These are phyloP conservation scores for Lamellibrachia satsuma DNA, from an alignment of 2,888 invertebrate genomes.

Conservation along the genomic window DNA sequence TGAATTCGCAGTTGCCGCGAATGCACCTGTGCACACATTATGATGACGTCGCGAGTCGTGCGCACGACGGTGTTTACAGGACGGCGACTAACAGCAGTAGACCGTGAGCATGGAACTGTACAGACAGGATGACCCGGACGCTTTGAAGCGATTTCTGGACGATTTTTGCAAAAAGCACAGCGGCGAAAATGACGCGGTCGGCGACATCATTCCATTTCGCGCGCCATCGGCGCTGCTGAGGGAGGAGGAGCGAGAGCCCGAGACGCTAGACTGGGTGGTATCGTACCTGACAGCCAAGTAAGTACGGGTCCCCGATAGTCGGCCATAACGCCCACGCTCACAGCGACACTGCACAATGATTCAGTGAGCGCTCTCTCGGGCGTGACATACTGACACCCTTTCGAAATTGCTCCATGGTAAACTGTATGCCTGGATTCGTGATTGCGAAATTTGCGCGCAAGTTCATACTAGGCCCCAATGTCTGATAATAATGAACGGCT, in stretches of 20 bases:
- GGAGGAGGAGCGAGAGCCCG: not conserved
- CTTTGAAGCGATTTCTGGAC: not conserved
- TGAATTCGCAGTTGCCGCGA: slow-evolving; percentile 13
- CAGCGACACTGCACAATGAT: not conserved
- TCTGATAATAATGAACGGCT: not conserved
- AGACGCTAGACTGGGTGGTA: not conserved
- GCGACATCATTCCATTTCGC: not conserved
- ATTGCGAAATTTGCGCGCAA: not conserved
- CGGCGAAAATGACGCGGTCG: not conserved
- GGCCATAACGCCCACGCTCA: slow-evolving; percentile 12
- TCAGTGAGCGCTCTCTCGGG: not conserved
- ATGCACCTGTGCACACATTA: not conserved
- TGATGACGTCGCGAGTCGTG: not conserved
- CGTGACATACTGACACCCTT: not conserved
- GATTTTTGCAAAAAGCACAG: not conserved
- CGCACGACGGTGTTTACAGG: not conserved
- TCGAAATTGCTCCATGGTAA: not conserved
- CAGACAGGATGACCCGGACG: not conserved
- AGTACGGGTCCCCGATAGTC: not conserved
- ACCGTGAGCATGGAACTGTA: not conserved
- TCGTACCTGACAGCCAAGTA: slow-evolving; percentile 12
- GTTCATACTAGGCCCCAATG: not conserved
- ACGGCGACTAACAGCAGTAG: not conserved
- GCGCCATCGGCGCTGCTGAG: not conserved
- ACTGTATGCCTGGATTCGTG: not conserved